Evolutionary conservation across 1,140 invertebrate species (phyloP).

Genomic region (Tigriopus japonicus): DNA sequence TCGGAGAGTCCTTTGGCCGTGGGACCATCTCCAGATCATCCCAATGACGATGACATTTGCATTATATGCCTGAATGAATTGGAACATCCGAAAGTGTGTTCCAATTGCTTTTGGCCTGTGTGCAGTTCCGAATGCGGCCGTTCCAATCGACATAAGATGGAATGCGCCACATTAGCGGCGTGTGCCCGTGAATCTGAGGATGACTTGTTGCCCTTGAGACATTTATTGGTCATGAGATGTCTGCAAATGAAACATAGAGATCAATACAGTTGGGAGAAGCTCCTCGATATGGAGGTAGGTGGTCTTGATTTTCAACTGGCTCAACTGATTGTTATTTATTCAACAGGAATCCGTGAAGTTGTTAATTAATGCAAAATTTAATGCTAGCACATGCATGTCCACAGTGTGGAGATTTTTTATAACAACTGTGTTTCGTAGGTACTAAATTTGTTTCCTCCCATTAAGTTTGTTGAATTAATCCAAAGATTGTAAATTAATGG

Average conservation of each 20-base stretch:
- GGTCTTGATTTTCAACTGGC: no score
- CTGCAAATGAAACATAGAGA: neutral
- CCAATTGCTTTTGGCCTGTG: neutral
- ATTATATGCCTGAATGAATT: neutral
- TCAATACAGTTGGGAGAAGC: neutral
- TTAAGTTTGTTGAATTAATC: no score
- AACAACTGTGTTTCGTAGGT: no score
- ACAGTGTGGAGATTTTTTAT: no score
- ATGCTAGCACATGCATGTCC: no score
- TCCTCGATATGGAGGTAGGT: neutral
- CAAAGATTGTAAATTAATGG: no score
- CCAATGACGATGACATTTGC: conserved; percentile 1
- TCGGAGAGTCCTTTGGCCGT: neutral
- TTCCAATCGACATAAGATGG: neutral
- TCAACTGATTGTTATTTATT: no score
- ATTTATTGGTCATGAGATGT: neutral
- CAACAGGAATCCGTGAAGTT: no score
- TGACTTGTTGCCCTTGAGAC: neutral
- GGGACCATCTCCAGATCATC: neutral
- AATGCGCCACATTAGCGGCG: neutral
- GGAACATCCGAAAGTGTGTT: neutral
- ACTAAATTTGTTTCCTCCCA: no score
- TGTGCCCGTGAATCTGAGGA: neutral
- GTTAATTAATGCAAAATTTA: no score
- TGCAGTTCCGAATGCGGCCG: neutral